phyloP scores from a whole-genome alignment of 2,888 invertebrate species.

The Laothoe populi region DNA sequence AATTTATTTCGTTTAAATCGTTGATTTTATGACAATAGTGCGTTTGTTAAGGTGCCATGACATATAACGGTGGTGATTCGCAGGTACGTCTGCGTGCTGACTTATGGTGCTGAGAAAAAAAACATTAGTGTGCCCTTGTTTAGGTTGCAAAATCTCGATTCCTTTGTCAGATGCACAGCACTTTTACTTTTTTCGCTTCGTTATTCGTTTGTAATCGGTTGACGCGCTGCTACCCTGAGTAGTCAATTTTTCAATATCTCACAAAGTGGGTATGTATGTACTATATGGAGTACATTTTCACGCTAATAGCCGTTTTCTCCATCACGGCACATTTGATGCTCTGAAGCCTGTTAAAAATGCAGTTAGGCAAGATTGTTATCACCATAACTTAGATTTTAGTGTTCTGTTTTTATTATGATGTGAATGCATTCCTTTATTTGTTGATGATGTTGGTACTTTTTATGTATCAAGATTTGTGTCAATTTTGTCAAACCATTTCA shows the following conservation, averaged over 20 bases:
- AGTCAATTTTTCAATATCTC: slow-evolving; percentile 43
- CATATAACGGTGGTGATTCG: slow-evolving; percentile 50
- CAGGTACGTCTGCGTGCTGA: slow-evolving; percentile 52
- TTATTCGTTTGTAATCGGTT: slow-evolving; percentile 43
- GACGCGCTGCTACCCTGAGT: slow-evolving; percentile 57
- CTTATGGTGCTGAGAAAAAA: slow-evolving; percentile 49
- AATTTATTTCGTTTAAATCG: slow-evolving; percentile 63
- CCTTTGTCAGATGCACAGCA: slow-evolving; percentile 73
- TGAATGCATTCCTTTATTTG: not conserved
- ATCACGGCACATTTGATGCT: slow-evolving; percentile 57
- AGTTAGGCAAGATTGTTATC: slow-evolving; percentile 53
- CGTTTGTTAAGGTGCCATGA: slow-evolving; percentile 66
- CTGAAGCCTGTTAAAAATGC: slow-evolving; percentile 50
- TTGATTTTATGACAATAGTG: slow-evolving; percentile 63
- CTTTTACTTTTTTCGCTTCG: slow-evolving; percentile 76
- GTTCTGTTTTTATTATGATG: not conserved
- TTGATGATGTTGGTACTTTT: not conserved
- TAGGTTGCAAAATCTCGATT: slow-evolving; percentile 76
- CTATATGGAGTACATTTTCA: slow-evolving; percentile 48
- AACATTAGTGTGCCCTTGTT: slow-evolving; percentile 78
- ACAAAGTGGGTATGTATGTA: slow-evolving; percentile 55
- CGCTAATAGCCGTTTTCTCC: slow-evolving; percentile 63
- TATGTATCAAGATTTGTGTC: not conserved
- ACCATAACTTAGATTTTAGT: slow-evolving; percentile 28
- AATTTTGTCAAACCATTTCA: not conserved